These are phyloP conservation scores for Prionace glauca DNA, from an alignment of 2,797 vertebrate genomes.

Conservation along the genomic window DNA sequence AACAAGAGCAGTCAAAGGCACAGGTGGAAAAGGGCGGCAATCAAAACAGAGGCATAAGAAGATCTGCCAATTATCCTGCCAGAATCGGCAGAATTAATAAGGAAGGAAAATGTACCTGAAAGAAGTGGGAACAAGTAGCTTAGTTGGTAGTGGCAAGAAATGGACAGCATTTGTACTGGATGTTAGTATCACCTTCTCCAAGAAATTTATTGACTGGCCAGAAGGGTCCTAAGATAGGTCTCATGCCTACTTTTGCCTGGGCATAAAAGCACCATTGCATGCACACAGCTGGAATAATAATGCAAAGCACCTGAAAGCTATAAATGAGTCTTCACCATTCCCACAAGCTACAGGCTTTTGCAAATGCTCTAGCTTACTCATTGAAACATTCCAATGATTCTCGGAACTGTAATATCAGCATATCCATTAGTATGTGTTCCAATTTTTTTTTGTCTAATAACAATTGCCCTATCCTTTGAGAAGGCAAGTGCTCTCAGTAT, in stretches of 20 bases:
- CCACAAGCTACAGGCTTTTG: too few relatives aligned
- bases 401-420: too few relatives aligned
- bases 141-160: not conserved
- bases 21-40: not conserved
- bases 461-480: too few relatives aligned
- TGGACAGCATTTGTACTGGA: not conserved
- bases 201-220: not conserved
- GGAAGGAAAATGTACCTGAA: not conserved
- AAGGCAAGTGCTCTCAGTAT: too few relatives aligned
- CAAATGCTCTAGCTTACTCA: too few relatives aligned
- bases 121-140: not conserved
- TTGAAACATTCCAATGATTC: too few relatives aligned
- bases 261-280: too few relatives aligned
- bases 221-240: not conserved
- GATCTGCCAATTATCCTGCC: not conserved
- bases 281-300: too few relatives aligned
- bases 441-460: too few relatives aligned
- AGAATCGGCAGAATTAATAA: not conserved
- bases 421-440: too few relatives aligned
- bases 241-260: not conserved
- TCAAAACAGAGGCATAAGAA: not conserved
- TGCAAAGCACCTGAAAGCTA: too few relatives aligned
- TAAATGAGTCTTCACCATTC: too few relatives aligned
- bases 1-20: not conserved
- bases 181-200: not conserved